Conservation (phyloP, 1,140 invertebrate genomes). For the Potamilus streckersoni region DNA sequence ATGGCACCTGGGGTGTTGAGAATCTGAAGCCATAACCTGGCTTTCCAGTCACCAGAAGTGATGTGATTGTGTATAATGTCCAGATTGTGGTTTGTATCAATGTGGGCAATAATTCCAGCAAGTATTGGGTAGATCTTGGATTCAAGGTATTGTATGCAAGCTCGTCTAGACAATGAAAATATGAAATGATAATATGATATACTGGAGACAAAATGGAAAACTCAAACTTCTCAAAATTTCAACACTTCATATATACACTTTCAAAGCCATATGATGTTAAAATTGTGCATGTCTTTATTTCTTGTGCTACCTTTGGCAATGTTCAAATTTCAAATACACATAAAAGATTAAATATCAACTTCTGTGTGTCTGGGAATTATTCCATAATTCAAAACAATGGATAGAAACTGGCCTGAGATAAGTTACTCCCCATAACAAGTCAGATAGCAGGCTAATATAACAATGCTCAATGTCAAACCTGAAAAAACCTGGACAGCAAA, state of each 20-base stretch:
- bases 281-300: neutral
- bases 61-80: slow-evolving; percentile 31
- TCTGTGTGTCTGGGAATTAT: neutral
- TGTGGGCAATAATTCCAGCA: slow-evolving; percentile 43
- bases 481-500: too few species aligned
- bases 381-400: neutral
- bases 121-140: slow-evolving; percentile 44
- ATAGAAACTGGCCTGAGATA: too few species aligned
- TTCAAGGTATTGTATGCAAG: slow-evolving; percentile 42
- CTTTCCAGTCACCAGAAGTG: slow-evolving; percentile 13
- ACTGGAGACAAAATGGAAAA: neutral
- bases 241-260: neutral
- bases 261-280: neutral
- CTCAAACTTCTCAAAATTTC: neutral
- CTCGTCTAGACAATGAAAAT: slow-evolving; percentile 23
- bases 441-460: too few species aligned
- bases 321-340: neutral
- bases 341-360: neutral
- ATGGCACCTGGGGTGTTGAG: slow-evolving; percentile 8
- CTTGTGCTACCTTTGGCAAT: neutral
- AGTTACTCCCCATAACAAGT: too few species aligned
- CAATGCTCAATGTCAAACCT: too few species aligned
- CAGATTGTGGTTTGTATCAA: slow-evolving; percentile 50
- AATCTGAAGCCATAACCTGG: neutral
- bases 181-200: neutral